phyloP scores from a whole-genome alignment of 2,888 invertebrate genomes.

The Hirtodrosophila duncani region DNA sequence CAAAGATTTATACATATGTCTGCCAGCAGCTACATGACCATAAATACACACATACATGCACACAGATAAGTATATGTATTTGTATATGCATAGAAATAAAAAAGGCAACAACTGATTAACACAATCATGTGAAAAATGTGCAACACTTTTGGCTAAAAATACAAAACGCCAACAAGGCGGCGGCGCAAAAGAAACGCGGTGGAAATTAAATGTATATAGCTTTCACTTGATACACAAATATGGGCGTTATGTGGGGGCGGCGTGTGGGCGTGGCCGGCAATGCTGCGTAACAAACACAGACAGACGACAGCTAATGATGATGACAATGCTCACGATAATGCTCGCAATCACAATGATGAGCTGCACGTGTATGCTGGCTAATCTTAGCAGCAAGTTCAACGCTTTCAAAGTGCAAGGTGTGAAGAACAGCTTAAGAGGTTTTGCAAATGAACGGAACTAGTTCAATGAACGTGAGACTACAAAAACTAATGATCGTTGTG shows the following conservation, averaged over 20 bases:
- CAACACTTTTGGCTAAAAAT: slow-evolving; percentile 48
- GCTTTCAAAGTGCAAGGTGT: slow-evolving; percentile 23
- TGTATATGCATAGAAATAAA: slow-evolving; percentile 10
- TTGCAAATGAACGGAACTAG: too few species aligned
- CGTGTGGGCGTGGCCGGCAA: slow-evolving; percentile 45
- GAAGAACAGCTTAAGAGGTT: too few species aligned
- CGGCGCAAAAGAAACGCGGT: slow-evolving; percentile 9
- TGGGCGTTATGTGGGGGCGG: slow-evolving; percentile 20
- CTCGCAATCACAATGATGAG: slow-evolving; percentile 29
- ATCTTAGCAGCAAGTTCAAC: slow-evolving; percentile 7
- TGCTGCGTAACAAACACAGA: too few species aligned
- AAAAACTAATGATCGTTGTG: too few species aligned
- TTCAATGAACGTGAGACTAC: too few species aligned
- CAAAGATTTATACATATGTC: slow-evolving; percentile 28
- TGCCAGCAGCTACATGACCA: too few species aligned
- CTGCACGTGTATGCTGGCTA: slow-evolving; percentile 8
- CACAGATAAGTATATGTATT: neutral
- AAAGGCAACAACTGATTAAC: slow-evolving; percentile 54
- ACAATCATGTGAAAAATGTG: slow-evolving; percentile 70
- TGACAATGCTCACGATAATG: slow-evolving; percentile 31
- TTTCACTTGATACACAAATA: slow-evolving; percentile 64
- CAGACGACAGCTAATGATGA: slow-evolving; percentile 23
- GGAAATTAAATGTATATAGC: slow-evolving; percentile 59
- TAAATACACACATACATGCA: too few species aligned
- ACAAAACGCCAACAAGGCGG: slow-evolving; percentile 29